Base-by-base conservation (phyloP, 2,797 vertebrate species). In the Eulemur rubriventer region DNA sequence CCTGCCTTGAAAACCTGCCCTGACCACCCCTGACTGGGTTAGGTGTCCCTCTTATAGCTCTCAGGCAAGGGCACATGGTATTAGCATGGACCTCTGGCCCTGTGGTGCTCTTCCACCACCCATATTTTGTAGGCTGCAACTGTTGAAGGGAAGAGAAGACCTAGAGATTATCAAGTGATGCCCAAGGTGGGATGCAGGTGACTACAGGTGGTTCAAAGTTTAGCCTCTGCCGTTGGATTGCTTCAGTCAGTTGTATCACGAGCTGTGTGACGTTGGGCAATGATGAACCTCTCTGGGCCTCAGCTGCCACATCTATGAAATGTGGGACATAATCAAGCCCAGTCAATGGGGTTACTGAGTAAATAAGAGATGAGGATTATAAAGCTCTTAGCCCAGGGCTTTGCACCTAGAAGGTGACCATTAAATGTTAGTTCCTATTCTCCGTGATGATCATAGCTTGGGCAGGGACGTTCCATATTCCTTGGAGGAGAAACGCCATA, bases 91-190 rank as follows among this genome's bases (percentile, higher is more conserved):
- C 13, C 18, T 63, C 17, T 18, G 16, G 48, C 10, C 22, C 4
- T 0, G 0, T 16, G 24, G 4, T 1, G 4, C 2, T 72, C 38
- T 75, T 50, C 26, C 30, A 4, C 20, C 22, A 0, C 46, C 30
- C 41, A 8, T 24, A 30, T 33, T 63, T 83, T 48, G 5, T 65
- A 69, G 35, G n/a, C 7, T 41, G 16, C 14, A 52, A 24, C 48
- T 70, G 18, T 59, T 38, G 17, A 11, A 61, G 50, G 30, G 22
- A 70, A 80, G 72, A 26, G 30, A 70, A 79, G 13, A 38, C 28
- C 33, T 86, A 26, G 26, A 82, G 84, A 57, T 28, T 41, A 61
- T 48, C 33, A 55, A 80, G 28, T 1, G 1, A 17, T 82, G 26
- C 26, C 38, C 7, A 22, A 43, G 1, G 63, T 18, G 8, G n/a